Conservation (phyloP, 2,888 invertebrate genomes). For the Amphipoea lucens region DNA sequence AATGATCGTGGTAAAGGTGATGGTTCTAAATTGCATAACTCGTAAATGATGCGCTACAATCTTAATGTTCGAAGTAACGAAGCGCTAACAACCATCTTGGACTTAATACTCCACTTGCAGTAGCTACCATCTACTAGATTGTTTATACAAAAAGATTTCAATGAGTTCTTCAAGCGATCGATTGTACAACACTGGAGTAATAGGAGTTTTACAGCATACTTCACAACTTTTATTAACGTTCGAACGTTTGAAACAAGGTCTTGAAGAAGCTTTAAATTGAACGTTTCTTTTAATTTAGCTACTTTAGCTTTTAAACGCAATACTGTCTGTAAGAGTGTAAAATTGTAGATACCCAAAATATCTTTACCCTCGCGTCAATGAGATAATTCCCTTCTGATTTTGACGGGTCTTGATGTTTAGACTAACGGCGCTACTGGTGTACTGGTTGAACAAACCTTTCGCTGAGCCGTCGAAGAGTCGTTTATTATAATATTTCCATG, state of each 20-base stretch:
- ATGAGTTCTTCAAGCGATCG: constrained; percentile 30
- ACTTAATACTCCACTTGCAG: constrained; percentile 6
- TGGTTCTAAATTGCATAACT: background rate
- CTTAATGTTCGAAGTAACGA: constrained; percentile 8
- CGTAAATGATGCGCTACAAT: background rate
- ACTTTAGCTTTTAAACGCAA: background rate
- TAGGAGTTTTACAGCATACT: constrained; percentile 29
- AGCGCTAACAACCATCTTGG: constrained; percentile 11
- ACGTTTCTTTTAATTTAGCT: constrained; percentile 1
- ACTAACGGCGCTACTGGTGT: background rate
- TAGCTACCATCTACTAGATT: background rate
- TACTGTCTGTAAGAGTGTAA: background rate
- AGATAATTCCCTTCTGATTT: background rate
- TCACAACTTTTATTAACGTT: constrained; percentile 29
- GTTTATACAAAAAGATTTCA: constrained; percentile 35
- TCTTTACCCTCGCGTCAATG: background rate
- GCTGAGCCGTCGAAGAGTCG: background rate
- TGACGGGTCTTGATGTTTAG: background rate
- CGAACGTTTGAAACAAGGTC: constrained; percentile 15
- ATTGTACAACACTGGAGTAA: constrained; percentile 13
- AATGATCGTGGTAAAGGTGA: background rate
- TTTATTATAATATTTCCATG: background rate
- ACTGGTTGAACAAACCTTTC: background rate
- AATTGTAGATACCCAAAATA: background rate
- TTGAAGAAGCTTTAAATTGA: constrained; percentile 7